Conservation (phyloP, 2,888 invertebrate species). For the Quadriops clusia region DNA sequence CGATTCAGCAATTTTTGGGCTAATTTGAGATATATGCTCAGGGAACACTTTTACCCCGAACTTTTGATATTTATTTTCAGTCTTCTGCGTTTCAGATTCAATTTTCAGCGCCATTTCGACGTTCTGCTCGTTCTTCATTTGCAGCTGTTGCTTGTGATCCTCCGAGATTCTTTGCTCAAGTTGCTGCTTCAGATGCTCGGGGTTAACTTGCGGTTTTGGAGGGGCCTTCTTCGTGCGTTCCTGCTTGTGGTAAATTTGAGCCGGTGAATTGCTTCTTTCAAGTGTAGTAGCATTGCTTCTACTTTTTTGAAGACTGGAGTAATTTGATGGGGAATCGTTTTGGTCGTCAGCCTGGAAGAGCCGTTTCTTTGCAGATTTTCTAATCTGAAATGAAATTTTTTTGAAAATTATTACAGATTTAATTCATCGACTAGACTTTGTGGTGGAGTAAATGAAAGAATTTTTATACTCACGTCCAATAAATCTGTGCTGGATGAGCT, state of each 20-base stretch:
- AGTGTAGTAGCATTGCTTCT: slow-evolving; percentile 31
- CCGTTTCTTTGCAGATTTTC: slow-evolving; percentile 27
- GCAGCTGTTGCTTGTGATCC: slow-evolving; percentile 25
- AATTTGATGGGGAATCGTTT: slow-evolving; percentile 34
- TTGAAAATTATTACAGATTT: slow-evolving; percentile 10
- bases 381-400: slow-evolving; percentile 23
- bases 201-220: slow-evolving; percentile 21
- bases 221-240: slow-evolving; percentile 12
- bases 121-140: slow-evolving; percentile 18
- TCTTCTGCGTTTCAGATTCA: slow-evolving; percentile 43
- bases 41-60: slow-evolving; percentile 59
- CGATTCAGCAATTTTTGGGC: slow-evolving; percentile 32
- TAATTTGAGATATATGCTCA: slow-evolving; percentile 23
- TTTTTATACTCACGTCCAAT: slow-evolving; percentile 45
- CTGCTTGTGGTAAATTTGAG: slow-evolving; percentile 20
- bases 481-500: slow-evolving; percentile 72
- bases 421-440: not conserved
- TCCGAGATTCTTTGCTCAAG: slow-evolving; percentile 27
- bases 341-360: slow-evolving; percentile 36
- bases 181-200: slow-evolving; percentile 27
- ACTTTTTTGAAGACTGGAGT: slow-evolving; percentile 34
- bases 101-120: slow-evolving; percentile 19
- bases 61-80: slow-evolving; percentile 48
- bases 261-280: slow-evolving; percentile 30
- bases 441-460: too few species aligned